Conservation (phyloP, 2,888 invertebrate genomes). For the Plutella xylostella region DNA sequence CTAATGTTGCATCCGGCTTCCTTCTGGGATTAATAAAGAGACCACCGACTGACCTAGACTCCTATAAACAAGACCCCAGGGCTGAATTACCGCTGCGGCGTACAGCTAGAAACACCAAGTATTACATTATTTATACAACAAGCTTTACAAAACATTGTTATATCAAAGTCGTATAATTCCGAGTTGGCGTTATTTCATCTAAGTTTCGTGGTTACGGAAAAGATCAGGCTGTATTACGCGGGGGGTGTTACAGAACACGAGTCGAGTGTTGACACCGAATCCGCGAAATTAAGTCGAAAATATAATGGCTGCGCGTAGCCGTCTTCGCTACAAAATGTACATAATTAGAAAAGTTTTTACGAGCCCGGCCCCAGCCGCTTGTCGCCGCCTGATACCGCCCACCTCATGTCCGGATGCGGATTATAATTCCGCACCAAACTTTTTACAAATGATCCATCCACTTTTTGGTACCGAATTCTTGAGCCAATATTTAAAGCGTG, state of each 20-base stretch:
- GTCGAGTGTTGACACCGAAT: conserved; percentile 42
- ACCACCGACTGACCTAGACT: no score
- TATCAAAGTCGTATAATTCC: neutral
- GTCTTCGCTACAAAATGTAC: conserved; percentile 64
- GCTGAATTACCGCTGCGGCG: no score
- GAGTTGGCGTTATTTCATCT: conserved; percentile 28
- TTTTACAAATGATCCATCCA: no score
- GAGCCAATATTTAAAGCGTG: no score
- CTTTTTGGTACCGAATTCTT: no score
- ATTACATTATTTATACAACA: no score
- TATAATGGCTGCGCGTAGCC: conserved; percentile 46
- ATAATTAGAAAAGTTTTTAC: conserved; percentile 70
- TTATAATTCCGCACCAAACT: conserved; percentile 45
- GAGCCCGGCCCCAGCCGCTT: conserved; percentile 49
- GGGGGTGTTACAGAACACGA: conserved; percentile 20
- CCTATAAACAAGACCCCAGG: no score
- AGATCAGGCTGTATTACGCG: conserved; percentile 31
- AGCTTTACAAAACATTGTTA: no score
- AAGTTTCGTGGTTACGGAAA: conserved; percentile 34
- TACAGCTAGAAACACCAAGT: no score
- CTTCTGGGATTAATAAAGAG: no score
- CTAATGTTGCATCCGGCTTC: no score
- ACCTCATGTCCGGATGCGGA: conserved; percentile 50
- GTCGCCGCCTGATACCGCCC: conserved; percentile 51
- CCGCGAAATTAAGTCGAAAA: conserved; percentile 57